Conservation (phyloP, 2,113 vertebrate species). For the Centrocercus urophasianus region DNA sequence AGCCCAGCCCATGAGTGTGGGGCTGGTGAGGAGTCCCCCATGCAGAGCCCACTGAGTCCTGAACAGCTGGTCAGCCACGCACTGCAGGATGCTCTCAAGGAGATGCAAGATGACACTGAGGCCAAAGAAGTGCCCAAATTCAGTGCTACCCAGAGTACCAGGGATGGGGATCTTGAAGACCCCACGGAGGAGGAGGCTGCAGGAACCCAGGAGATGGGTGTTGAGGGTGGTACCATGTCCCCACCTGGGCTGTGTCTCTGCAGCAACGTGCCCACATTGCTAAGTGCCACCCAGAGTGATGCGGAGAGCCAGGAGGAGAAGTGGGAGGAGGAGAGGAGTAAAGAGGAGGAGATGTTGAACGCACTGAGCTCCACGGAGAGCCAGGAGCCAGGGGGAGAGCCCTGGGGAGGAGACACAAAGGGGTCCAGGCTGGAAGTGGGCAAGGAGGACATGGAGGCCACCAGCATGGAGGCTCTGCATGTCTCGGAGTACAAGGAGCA, state of each 20-base stretch:
- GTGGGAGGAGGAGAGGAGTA: not conserved
- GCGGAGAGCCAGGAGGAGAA: not conserved
- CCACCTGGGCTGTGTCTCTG: accelerated
- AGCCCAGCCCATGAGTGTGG: not conserved
- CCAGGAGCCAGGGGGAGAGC: not conserved
- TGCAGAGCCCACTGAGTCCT: accelerated
- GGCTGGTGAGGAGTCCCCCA: accelerated
- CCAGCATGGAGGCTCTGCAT: not conserved
- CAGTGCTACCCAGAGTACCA: accelerated
- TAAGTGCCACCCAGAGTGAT: not conserved
- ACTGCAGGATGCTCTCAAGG: constrained; percentile 7
- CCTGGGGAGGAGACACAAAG: not conserved
- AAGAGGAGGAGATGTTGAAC: not conserved
- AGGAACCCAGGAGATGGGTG: not conserved
- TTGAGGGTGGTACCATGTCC: accelerated
- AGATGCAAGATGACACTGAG: not conserved
- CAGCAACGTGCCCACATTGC: accelerated
- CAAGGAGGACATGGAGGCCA: not conserved
- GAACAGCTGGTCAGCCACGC: constrained; percentile 36
- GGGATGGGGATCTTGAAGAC: not conserved
- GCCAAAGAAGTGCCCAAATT: not conserved
- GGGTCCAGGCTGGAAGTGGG: not conserved
- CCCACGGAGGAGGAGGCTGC: accelerated
- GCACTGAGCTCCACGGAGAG: not conserved
- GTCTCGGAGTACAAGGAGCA: not conserved